Conservation (phyloP, 2,888 invertebrate genomes). For the Eurois occulta region DNA sequence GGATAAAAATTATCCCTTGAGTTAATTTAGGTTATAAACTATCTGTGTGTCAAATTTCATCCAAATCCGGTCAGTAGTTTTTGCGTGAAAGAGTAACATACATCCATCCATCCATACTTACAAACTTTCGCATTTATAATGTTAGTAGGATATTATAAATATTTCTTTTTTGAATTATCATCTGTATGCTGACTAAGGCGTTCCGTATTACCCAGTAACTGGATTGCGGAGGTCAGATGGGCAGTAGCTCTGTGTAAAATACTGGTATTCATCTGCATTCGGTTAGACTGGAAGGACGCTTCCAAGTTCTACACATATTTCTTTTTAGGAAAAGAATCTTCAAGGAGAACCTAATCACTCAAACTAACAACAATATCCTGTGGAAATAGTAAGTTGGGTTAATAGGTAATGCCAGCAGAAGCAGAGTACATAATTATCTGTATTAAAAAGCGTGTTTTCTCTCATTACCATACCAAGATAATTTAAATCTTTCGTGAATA, state of each 20-base stretch:
- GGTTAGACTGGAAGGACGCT: background rate
- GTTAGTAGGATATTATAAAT: no score
- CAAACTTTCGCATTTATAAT: no score
- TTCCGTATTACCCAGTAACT: background rate
- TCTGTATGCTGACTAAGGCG: background rate
- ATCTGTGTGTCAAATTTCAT: no score
- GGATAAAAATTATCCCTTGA: no score
- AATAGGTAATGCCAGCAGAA: background rate
- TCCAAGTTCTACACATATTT: no score
- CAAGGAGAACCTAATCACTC: background rate
- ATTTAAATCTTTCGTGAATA: slow-evolving; percentile 32
- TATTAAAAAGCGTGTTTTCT: background rate
- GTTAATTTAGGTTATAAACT: no score
- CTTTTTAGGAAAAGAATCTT: no score
- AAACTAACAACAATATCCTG: background rate
- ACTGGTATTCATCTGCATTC: background rate
- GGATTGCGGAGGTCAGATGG: background rate
- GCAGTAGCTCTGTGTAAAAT: background rate
- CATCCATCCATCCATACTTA: no score
- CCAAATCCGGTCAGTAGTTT: no score
- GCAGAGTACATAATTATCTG: background rate
- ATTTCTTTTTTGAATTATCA: background rate
- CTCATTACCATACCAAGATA: slow-evolving; percentile 8
- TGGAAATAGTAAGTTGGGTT: background rate
- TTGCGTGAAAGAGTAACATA: no score